Evolutionary conservation across 2,888 invertebrate genomes (phyloP).

Genomic region (Leptinotarsa haldemani): DNA sequence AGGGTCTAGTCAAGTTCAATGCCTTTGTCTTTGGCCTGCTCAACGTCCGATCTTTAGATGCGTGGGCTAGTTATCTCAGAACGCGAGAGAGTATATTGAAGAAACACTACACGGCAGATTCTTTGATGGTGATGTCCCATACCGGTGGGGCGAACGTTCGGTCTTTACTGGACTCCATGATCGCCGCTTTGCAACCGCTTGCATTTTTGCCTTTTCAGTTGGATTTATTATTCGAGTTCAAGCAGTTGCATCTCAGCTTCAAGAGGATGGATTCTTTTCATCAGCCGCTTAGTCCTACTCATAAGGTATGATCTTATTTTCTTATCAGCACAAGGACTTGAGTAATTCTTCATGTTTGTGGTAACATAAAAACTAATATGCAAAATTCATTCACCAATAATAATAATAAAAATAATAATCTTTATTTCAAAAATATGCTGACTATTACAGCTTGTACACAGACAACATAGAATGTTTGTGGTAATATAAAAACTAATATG

Average conservation of each 20-base stretch:
- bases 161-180: constrained; percentile 77
- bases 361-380: too few relatives aligned
- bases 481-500: too few relatives aligned
- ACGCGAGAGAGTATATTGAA: constrained; percentile 84
- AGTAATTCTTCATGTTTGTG: not conserved
- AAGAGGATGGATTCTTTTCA: constrained; percentile 72
- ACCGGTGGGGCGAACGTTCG: constrained; percentile 72
- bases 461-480: too few relatives aligned
- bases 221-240: constrained; percentile 83
- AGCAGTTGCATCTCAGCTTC: constrained; percentile 80
- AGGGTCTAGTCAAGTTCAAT: constrained; percentile 88
- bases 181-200: constrained; percentile 82
- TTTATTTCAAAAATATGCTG: too few relatives aligned
- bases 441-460: too few relatives aligned
- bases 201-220: constrained; percentile 84
- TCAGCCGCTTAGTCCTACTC: constrained; percentile 62
- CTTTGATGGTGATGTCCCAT: constrained; percentile 76
- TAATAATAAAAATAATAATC: too few relatives aligned
- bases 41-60: constrained; percentile 88
- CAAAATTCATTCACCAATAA: too few relatives aligned
- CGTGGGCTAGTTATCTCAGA: constrained; percentile 88
- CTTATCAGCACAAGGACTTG: not conserved
- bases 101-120: constrained; percentile 82
- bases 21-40: constrained; percentile 88
- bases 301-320: constrained; percentile 51